Conservation (phyloP, 2,113 vertebrate genomes). For the Mastomys natalensis region DNA sequence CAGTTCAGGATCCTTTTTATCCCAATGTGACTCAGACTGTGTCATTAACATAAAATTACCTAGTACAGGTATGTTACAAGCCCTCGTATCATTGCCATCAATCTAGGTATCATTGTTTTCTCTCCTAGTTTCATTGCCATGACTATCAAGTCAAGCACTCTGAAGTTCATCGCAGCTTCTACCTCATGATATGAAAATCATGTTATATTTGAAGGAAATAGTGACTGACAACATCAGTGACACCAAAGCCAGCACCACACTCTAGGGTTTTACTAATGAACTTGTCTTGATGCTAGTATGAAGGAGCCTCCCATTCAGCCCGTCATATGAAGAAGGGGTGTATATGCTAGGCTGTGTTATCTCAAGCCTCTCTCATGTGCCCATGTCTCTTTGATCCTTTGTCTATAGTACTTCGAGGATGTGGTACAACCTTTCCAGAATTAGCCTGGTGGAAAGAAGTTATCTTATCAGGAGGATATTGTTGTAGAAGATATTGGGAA, state of each 20-base stretch:
- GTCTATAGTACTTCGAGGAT: no score
- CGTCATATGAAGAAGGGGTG: no score
- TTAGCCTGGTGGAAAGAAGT: not conserved
- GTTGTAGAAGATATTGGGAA: not conserved
- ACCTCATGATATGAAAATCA: not conserved
- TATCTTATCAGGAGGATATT: not conserved
- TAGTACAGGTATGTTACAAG: not conserved
- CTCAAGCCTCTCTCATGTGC: not conserved
- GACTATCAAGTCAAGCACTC: not conserved
- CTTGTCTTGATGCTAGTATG: not conserved
- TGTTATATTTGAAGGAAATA: not conserved
- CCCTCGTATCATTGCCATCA: not conserved
- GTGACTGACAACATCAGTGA: no score
- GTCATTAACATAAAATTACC: not conserved
- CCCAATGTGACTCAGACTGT: not conserved
- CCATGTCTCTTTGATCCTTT: not conserved
- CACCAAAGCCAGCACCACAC: not conserved
- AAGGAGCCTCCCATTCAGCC: no score
- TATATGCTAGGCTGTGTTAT: not conserved
- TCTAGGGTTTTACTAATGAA: fast-evolving
- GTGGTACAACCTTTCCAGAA: not conserved
- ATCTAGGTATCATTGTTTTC: not conserved
- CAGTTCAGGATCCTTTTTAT: not conserved
- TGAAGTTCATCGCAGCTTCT: not conserved
- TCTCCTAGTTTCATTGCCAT: not conserved